Conservation (phyloP, 1,140 invertebrate genomes). For the Stenopsyche tienmushanensis region DNA sequence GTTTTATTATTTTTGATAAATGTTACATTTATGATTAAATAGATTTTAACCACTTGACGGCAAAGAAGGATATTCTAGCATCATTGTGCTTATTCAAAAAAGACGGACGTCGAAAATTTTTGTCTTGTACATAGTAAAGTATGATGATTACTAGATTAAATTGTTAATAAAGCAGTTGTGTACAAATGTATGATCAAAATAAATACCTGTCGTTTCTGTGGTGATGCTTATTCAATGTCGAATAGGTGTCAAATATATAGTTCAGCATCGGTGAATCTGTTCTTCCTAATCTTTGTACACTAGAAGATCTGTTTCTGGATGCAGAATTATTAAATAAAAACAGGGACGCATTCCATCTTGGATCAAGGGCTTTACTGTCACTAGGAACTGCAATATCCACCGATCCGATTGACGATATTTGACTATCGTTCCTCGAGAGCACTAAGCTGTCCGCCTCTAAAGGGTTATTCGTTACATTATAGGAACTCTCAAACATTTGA, state of each 20-base stretch:
- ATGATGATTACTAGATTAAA: no score
- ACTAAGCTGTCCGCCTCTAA: constrained; percentile 13
- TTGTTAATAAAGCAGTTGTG: no score
- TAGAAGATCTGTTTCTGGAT: constrained; percentile 4
- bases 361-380: constrained; percentile 1
- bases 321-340: not conserved
- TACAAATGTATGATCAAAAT: no score
- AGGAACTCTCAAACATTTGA: constrained; percentile 9
- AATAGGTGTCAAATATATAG: constrained; percentile 70
- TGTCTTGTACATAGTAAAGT: no score
- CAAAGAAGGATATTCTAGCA: no score
- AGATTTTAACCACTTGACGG: no score
- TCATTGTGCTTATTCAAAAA: no score
- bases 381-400: constrained; percentile 32
- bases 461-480: not conserved
- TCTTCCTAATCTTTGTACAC: constrained; percentile 49
- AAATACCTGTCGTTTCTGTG: constrained; percentile 59
- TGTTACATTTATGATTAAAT: no score
- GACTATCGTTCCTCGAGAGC: constrained; percentile 15
- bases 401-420: constrained; percentile 35
- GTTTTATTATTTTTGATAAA: no score
- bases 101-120: no score
- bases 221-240: constrained; percentile 66
- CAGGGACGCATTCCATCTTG: not conserved
- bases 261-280: constrained; percentile 70